A percentile compares a stretch with the other conserved stretches of the same genome.
phyloP scores from a whole-genome alignment of 1,140 invertebrate genomes.

The Achroia grisella region DNA sequence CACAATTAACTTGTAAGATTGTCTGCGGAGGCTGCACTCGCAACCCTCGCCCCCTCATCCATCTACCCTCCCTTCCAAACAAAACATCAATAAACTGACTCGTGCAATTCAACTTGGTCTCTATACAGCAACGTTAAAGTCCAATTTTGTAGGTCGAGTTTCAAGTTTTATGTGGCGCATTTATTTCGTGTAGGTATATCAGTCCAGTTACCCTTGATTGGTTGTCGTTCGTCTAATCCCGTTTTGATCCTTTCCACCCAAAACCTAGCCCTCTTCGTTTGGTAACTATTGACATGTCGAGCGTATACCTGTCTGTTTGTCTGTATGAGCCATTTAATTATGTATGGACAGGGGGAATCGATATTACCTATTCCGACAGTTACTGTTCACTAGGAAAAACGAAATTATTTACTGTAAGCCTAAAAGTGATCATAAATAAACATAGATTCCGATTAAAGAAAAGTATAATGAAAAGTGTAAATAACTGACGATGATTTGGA shows the following conservation, averaged over 20 bases:
- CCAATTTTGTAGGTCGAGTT: constrained; percentile 14
- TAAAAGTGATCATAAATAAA: no score
- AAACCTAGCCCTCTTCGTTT: constrained; percentile 62
- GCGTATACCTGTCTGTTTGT: constrained; percentile 54
- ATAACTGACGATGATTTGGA: no score
- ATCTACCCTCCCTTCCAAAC: constrained; percentile 66
- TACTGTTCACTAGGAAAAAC: no score
- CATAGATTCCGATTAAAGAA: no score
- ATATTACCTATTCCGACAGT: no score
- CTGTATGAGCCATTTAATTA: constrained; percentile 10
- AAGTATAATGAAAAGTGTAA: no score
- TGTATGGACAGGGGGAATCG: constrained; percentile 1
- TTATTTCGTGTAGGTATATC: constrained; percentile 73
- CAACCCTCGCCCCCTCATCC: constrained; percentile 56
- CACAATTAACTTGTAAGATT: constrained; percentile 73
- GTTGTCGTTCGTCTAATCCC: constrained; percentile 75
- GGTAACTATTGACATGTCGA: constrained; percentile 65
- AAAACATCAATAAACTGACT: constrained; percentile 69
- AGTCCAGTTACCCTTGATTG: constrained; percentile 75
- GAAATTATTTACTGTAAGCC: no score
- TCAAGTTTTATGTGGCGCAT: constrained; percentile 70
- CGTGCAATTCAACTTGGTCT: constrained; percentile 20
- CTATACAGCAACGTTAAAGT: constrained; percentile 24
- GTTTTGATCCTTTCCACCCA: constrained; percentile 72
- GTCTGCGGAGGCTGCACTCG: constrained; percentile 69